These are phyloP conservation scores for Ormyrus pomaceus DNA, from an alignment of 2,888 invertebrate genomes.

Conservation along the genomic window DNA sequence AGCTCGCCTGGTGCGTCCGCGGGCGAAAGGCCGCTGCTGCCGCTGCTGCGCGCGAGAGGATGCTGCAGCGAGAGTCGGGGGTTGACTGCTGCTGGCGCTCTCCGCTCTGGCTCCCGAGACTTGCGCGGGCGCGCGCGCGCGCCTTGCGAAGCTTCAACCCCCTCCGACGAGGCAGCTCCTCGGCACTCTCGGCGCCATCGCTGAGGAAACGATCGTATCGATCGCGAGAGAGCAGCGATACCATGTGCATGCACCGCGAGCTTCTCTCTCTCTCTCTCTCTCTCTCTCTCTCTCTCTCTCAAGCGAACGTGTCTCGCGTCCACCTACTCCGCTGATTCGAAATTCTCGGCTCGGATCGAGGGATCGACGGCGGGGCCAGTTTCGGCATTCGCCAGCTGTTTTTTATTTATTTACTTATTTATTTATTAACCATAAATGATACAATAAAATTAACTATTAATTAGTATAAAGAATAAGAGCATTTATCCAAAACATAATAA, in stretches of 20 bases:
- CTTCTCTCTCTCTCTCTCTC: background rate
- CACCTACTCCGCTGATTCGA: no score
- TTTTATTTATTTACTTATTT: no score
- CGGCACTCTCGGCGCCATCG: conserved; percentile 47
- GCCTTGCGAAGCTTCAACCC: conserved; percentile 41
- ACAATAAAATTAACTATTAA: no score
- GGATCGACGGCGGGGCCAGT: no score
- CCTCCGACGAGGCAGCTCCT: conserved; percentile 11
- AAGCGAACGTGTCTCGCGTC: background rate
- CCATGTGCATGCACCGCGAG: background rate
- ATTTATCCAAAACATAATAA: no score
- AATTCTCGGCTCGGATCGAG: no score
- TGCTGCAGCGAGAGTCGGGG: conserved; percentile 56
- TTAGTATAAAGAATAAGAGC: no score
- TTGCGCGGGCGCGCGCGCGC: conserved; percentile 14
- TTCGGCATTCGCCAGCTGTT: no score
- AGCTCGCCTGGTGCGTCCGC: no score
- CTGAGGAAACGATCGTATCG: conserved; percentile 57
- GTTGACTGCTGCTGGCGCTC: conserved; percentile 54
- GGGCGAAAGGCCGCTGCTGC: no score
- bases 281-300: background rate
- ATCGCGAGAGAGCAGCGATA: conserved; percentile 15
- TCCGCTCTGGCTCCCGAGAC: conserved; percentile 18
- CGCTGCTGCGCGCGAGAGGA: background rate
- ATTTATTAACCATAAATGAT: no score